Evolutionary conservation across 2,888 invertebrate species (phyloP), one percentile per base, ranked within the genome.

Genomic region (Cactoblastis cactorum): DNA sequence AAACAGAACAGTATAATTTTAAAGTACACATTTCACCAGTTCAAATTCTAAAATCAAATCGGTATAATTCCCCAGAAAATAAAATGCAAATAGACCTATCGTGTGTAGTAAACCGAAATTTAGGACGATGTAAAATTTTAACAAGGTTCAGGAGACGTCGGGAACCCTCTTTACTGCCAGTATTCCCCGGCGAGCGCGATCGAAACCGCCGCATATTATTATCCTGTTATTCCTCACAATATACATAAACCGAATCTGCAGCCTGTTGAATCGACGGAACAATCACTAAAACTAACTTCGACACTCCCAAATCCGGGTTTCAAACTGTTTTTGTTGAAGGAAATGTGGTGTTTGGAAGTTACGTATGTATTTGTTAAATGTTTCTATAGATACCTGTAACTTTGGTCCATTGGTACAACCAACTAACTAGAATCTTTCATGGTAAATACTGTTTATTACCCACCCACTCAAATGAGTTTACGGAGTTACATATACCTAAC

Each of bases 91-190:
- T 70, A 55, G 60, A 59, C 57, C 58, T 53, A 56, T 61, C 59
- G 55, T 53, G 61, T 48, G 53, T 49, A 54, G 61, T 46, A 59
- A 62, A 62, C 53, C 55, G 58, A 55, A 61, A 63, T 66, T 69
- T 63, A 61, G 63, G 61, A 65, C 69, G 75, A 71, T 75, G 76
- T 78, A 71, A 76, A 77, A 78, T 70, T 75, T 78, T 76, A 77
- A 79, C 72, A 67, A 63, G 64, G 54, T 65, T 57, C 60, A 61
- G 61, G 65, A 64, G 59, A 65, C 59, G 47, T 49, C 55, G 54
- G 56, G 61, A 58, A 63, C 64, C 66, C 67, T 65, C 66, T 72
- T 78, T 75, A 80, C 69, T 59, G 62, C 55, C 64, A 62, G 61
- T 63, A 69, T 67, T 69, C 74, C 73, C 66, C 53, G 56, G 57